These are phyloP conservation scores for Pollachius pollachius DNA, from an alignment of 2,113 vertebrate genomes.

Conservation along the genomic window DNA sequence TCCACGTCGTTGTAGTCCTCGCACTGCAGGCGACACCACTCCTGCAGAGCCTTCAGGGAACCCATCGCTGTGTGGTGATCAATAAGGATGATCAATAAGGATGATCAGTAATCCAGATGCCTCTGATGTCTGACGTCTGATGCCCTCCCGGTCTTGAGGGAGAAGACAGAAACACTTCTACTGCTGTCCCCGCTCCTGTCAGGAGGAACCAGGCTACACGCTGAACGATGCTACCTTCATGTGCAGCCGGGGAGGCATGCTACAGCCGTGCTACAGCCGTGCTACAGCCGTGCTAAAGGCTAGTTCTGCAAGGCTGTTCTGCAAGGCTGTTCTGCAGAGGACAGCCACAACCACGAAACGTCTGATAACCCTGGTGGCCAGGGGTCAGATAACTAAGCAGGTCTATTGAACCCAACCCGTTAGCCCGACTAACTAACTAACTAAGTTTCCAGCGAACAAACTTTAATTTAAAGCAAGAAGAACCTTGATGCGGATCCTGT, in stretches of 20 bases:
- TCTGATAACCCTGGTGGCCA: too few species aligned
- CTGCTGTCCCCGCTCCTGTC: slow-evolving; percentile 5
- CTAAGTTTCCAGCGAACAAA: slow-evolving; percentile 28
- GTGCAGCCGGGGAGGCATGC: slow-evolving; percentile 33
- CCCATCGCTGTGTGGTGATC: slow-evolving; percentile 74
- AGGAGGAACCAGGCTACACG: slow-evolving; percentile 50
- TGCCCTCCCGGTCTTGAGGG: slow-evolving; percentile 6
- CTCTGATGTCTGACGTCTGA: not conserved
- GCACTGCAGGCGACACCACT: slow-evolving; percentile 90
- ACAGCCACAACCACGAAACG: not conserved
- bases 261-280: not conserved
- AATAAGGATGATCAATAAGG: too few species aligned
- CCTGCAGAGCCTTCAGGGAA: slow-evolving; percentile 87
- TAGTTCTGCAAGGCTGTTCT: not conserved
- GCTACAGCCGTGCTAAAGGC: not conserved
- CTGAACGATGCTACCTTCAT: slow-evolving; percentile 34
- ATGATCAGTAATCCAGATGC: slow-evolving; percentile 8
- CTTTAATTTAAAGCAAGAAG: not conserved
- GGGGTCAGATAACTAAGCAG: too few species aligned
- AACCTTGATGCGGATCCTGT: too few species aligned
- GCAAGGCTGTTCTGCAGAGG: not conserved
- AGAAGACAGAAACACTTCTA: not conserved
- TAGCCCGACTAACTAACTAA: not conserved
- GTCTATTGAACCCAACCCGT: not conserved
- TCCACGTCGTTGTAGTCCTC: slow-evolving; percentile 84